Evolutionary conservation across 2,797 vertebrate species (phyloP).

Genomic region (Philypnodon macrostomus): DNA sequence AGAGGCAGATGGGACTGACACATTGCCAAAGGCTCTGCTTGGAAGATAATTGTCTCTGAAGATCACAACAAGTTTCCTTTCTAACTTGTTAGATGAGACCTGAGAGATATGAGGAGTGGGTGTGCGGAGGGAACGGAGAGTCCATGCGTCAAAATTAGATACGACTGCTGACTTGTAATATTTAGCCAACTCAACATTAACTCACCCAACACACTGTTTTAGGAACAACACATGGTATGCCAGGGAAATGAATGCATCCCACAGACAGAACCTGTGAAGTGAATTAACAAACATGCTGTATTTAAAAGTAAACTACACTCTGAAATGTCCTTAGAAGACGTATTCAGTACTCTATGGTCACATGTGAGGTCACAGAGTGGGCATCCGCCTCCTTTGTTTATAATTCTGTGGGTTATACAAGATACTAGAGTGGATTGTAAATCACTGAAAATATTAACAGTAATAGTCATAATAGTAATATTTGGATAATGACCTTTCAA

Average conservation of each 20-base stretch:
- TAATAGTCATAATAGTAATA: no score
- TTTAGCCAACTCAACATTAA: slow-evolving; percentile 33
- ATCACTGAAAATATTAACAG: no score
- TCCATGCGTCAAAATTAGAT: slow-evolving; percentile 50
- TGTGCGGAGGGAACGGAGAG: slow-evolving; percentile 34
- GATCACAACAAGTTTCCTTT: slow-evolving; percentile 48
- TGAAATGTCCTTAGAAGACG: no score
- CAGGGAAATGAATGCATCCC: slow-evolving; percentile 14
- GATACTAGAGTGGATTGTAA: no score
- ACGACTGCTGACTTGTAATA: slow-evolving; percentile 46
- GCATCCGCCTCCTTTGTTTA: no score
- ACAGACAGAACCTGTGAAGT: slow-evolving; percentile 16
- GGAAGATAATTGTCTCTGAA: slow-evolving; percentile 49
- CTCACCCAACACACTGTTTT: slow-evolving; percentile 11
- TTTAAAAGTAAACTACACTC: no score
- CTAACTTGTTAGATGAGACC: slow-evolving; percentile 59
- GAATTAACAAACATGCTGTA: slow-evolving; percentile 6
- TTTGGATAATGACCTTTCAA: no score
- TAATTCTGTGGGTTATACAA: no score
- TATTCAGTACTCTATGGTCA: no score
- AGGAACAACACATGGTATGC: slow-evolving; percentile 12
- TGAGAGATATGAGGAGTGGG: slow-evolving; percentile 55
- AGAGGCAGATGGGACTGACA: slow-evolving; percentile 39
- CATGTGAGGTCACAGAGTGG: no score
- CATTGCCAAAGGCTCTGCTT: slow-evolving; percentile 42